Evolutionary conservation across 1,140 invertebrate genomes (phyloP), one percentile per base, ranked within the genome.

Genomic region (Lepeophtheirus salmonis): DNA sequence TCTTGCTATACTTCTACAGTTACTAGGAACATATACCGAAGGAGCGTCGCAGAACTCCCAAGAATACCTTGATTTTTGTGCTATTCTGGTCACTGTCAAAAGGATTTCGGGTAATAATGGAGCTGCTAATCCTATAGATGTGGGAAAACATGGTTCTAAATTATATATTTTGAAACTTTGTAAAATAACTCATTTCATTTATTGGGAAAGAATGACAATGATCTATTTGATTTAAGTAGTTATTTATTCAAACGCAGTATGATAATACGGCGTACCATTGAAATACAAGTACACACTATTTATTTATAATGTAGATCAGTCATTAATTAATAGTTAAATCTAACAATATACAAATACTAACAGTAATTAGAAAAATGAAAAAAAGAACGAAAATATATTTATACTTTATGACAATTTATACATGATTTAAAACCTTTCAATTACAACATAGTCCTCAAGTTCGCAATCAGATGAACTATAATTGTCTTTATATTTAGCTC

Each of bases 31-130:
- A 64, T 23, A 58, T 13, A 26, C 25, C 4, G 26, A 22, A 10
- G 41, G 30, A 30, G 50, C 25, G 14, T 6, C 12, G 20, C 10
- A 16, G 18, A 50, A 64, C 50, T 24, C 59, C 24, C 60, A 63
- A 16, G 49, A 25, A 41, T 57, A 57, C 26, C 23, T 20, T 2
- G 55, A 24, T 14, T 20, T 57, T 30, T 23, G 18, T 10, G 25
- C 67, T 68, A 73, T 91, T 86, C 84, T 88, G 48, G 86, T 81
- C 10, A 92, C 86, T 50, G 82, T 80, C 60, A 83, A 81, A 14
- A 98, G 73, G 63, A 97, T 90, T 66, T 94, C 85, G 1, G 92
- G 89, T 56, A 99, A 71, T 58, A 95, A 74, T 0, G 89, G 84
- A 1, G 94, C 92, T 17, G 94, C 91, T 66, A 97, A 41, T 10